Evolutionary conservation across 2,113 vertebrate species (phyloP).

Genomic region (Cyphomyrus discorhynchus): DNA sequence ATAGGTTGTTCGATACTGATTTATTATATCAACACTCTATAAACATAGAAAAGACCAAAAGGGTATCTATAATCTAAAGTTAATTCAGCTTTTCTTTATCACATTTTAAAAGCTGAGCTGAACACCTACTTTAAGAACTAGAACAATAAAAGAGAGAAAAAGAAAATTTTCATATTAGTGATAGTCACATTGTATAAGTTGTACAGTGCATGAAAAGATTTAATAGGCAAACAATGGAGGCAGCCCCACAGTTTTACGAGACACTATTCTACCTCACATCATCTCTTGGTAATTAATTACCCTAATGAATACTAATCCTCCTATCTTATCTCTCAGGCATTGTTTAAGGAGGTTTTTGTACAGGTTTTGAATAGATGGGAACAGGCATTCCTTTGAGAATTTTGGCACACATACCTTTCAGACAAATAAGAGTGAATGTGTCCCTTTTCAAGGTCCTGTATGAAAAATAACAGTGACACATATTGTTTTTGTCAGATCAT

Average conservation of each 20-base stretch:
- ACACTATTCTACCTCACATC: background rate
- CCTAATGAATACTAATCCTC: background rate
- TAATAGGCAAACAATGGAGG: background rate
- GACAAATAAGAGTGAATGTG: background rate
- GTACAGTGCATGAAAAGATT: background rate
- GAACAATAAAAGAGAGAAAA: background rate
- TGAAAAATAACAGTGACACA: background rate
- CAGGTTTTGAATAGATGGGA: background rate
- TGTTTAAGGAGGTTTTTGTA: background rate
- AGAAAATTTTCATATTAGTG: background rate
- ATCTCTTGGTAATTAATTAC: background rate
- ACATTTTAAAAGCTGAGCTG: background rate
- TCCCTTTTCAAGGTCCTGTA: background rate
- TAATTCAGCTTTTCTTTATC: background rate
- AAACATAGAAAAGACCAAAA: background rate
- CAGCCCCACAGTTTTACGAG: background rate
- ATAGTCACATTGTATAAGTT: background rate
- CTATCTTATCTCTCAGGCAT: background rate
- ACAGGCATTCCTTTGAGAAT: background rate
- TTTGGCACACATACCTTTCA: background rate
- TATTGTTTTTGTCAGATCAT: background rate
- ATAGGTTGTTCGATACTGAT: background rate
- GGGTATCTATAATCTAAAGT: background rate
- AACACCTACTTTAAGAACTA: background rate
- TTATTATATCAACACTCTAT: background rate